A percentile compares a stretch with the other conserved stretches of the same genome.
phyloP scores from a whole-genome alignment of 2,113 vertebrate genomes.

The Synodontis membranacea region DNA sequence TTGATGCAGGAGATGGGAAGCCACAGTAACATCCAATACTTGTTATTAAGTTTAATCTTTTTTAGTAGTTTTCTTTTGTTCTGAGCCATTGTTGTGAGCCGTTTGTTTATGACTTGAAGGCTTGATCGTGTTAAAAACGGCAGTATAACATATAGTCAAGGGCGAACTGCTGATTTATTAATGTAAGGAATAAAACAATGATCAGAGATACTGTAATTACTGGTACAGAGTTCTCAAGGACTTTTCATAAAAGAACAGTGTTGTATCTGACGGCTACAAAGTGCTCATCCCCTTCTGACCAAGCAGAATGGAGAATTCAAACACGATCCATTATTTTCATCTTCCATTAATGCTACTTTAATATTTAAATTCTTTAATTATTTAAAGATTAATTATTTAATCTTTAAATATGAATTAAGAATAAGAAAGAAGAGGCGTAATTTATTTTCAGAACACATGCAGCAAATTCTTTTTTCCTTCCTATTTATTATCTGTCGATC shows the following conservation, averaged over 20 bases:
- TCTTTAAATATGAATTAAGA: not conserved
- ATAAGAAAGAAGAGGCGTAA: not conserved
- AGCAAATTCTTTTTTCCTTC: not conserved
- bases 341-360: slow-evolving; percentile 13
- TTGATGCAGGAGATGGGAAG: not conserved
- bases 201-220: not conserved
- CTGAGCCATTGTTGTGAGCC: no score
- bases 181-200: not conserved
- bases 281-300: not conserved
- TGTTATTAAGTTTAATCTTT: not conserved
- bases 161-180: not conserved
- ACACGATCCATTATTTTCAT: not conserved
- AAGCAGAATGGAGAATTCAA: not conserved
- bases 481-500: not conserved
- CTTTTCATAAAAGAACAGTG: not conserved
- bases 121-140: not conserved
- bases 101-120: not conserved
- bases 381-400: no score
- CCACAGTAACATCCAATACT: not conserved
- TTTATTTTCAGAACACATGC: not conserved
- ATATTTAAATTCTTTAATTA: not conserved
- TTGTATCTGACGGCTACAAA: not conserved
- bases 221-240: not conserved
- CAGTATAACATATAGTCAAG: not conserved
- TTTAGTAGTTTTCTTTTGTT: not conserved